Conservation (phyloP, 2,888 invertebrate species). For the Polyommatus icarus region DNA sequence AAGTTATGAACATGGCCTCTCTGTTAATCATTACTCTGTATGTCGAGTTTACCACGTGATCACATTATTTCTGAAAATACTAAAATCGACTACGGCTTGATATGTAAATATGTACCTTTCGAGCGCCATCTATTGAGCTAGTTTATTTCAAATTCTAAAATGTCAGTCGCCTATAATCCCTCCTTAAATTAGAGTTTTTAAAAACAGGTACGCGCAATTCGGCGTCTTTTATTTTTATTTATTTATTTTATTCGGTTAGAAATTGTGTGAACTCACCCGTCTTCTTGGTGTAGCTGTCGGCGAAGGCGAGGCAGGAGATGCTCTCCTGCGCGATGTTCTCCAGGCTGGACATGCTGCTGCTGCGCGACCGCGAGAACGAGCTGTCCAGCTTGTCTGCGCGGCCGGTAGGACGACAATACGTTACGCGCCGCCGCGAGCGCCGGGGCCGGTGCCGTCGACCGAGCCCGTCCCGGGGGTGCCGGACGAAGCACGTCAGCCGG, state of each 20-base stretch:
- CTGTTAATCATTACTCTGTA: no score
- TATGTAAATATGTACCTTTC: no score
- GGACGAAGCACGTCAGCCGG: not conserved
- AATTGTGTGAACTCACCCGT: constrained; percentile 84
- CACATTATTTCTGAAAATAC: no score
- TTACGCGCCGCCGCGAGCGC: constrained; percentile 48
- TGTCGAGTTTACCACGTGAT: no score
- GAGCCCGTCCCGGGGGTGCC: not conserved
- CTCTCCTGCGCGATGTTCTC: constrained; percentile 98
- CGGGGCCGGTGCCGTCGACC: not conserved
- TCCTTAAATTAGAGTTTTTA: no score
- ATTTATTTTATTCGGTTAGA: not conserved
- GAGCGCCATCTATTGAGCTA: no score
- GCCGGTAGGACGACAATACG: constrained; percentile 74
- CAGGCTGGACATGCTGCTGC: constrained; percentile 98
- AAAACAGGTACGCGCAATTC: no score
- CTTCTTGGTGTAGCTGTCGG: constrained; percentile 96
- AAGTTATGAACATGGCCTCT: no score
- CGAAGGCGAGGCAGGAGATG: constrained; percentile 97
- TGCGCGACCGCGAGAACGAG: constrained; percentile 97
- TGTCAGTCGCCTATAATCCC: no score
- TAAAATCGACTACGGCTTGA: no score
- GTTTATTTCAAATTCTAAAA: no score
- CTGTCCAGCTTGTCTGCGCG: constrained; percentile 97
- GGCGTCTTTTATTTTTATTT: no score